Conservation (phyloP, 1,140 invertebrate species). For the Gonatopus flavifemur region DNA sequence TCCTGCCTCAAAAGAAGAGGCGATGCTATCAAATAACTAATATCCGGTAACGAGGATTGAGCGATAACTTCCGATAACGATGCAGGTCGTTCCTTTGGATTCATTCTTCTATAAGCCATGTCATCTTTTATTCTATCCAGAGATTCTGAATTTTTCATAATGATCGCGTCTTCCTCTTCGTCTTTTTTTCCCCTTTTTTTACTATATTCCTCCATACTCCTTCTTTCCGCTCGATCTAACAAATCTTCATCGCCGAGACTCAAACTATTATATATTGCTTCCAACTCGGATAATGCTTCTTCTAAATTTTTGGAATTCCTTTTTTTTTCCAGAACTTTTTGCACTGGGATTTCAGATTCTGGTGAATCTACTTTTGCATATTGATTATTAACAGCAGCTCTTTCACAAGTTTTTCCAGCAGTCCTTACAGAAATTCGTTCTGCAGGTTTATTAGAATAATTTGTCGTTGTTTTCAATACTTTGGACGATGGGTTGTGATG, state of each 20-base stretch:
- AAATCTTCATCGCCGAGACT: constrained; percentile 80
- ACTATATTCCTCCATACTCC: constrained; percentile 62
- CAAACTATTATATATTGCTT: constrained; percentile 85
- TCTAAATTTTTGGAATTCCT: constrained; percentile 77
- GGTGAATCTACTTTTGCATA: too few species aligned
- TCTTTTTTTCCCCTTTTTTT: constrained; percentile 20
- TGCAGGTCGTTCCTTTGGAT: constrained; percentile 60
- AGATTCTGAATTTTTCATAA: constrained; percentile 27
- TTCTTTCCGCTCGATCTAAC: constrained; percentile 73
- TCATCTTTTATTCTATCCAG: constrained; percentile 74
- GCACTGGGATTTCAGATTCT: too few species aligned
- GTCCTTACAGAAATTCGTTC: too few species aligned
- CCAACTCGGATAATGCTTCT: constrained; percentile 83
- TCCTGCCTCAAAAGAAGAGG: constrained; percentile 58
- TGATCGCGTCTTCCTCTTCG: not conserved
- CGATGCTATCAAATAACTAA: constrained; percentile 74
- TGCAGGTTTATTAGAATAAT: too few species aligned
- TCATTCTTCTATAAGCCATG: constrained; percentile 75
- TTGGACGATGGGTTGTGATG: not conserved
- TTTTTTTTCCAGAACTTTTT: constrained; percentile 47
- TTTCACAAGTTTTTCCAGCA: too few species aligned
- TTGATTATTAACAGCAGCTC: too few species aligned
- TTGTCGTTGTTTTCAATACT: constrained; percentile 2
- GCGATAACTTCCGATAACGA: constrained; percentile 54
- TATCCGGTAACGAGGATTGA: constrained; percentile 63